Base-by-base conservation (phyloP, 2,113 vertebrate species). In the Varanus komodoensis region DNA sequence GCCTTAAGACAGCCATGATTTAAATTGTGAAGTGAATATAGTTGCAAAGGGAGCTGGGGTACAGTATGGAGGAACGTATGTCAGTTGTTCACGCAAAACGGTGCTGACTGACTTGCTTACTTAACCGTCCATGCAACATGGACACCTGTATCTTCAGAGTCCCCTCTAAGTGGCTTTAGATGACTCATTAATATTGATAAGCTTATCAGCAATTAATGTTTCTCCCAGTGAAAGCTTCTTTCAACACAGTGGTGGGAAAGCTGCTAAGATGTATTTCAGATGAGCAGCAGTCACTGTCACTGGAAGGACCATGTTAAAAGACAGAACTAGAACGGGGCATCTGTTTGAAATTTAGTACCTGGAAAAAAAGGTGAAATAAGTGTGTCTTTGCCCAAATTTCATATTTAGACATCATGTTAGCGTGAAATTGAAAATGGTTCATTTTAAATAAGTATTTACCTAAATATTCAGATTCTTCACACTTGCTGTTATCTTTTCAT, bases 131-230 rank as follows among this genome's bases (percentile, higher is more conserved):
- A 25, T 25, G 44, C n/a, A 19, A 67, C 54, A 32, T 64, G 11
- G 27, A 5, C 57, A 48, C 44, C 34, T n/a, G 34, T n/a, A 32
- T 71, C 8, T 4, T 86, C 54, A 78, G 17, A 54, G 8, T 19
- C 48, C 54, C 57, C 38, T 44, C 25, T 71, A 12, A 44, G 23
- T 69, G 38, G 25, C 68, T n/a, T 73, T 86, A 52, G 68, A 86
- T 86, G 44, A 73, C 84, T 64, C 29, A 71, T 84, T 71, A 71
- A 32, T 25, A 44, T 67, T 68, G 75, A 79, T 69, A 84, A 61
- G 52, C 73, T 87, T 87, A 87, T 87, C 75, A 68, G 75, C 57
- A 68, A 68, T 87, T 48, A 50, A 2, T 50, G 23, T 79, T 87
- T 67, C 38, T 80, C 74, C 75, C 57, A 79, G 3, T 68, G 73